These are phyloP conservation scores for Phytoseiulus persimilis DNA, from an alignment of 2,888 invertebrate species.

Conservation along the genomic window DNA sequence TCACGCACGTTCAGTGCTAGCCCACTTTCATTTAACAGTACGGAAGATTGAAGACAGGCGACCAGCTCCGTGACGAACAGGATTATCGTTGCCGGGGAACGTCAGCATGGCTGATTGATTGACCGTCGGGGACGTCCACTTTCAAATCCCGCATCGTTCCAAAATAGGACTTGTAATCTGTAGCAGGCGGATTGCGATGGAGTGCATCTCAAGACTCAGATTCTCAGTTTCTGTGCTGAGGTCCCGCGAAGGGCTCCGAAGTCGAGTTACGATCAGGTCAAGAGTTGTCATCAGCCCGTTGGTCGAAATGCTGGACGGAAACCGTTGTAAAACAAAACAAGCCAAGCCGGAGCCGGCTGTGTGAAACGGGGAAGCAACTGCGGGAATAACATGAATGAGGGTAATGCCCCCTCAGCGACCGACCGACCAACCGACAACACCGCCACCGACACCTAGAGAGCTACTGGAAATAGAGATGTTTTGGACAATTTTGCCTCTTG, in stretches of 20 bases:
- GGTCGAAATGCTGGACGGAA: neutral
- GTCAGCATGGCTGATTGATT: no score
- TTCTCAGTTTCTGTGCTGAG: no score
- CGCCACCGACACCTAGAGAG: neutral
- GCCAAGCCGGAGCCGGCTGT: neutral
- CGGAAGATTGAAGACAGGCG: no score
- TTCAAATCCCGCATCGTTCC: no score
- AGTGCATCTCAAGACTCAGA: neutral
- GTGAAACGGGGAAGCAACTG: neutral
- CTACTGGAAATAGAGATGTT: neutral
- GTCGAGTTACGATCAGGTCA: neutral
- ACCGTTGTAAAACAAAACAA: neutral
- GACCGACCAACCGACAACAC: neutral
- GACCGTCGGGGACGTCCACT: no score
- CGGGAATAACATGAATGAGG: neutral
- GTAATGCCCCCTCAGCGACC: neutral
- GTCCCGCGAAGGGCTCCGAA: no score
- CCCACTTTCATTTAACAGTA: no score
- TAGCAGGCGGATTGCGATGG: neutral
- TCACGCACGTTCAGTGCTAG: no score
- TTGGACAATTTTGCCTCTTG: neutral
- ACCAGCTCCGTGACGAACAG: no score
- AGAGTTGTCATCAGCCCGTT: neutral
- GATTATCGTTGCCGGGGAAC: no score
- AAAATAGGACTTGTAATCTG: no score